Evolutionary conservation across 92 coral and sea anemone genomes (phyloP).

Genomic region (Epizoanthus illoricatus): DNA sequence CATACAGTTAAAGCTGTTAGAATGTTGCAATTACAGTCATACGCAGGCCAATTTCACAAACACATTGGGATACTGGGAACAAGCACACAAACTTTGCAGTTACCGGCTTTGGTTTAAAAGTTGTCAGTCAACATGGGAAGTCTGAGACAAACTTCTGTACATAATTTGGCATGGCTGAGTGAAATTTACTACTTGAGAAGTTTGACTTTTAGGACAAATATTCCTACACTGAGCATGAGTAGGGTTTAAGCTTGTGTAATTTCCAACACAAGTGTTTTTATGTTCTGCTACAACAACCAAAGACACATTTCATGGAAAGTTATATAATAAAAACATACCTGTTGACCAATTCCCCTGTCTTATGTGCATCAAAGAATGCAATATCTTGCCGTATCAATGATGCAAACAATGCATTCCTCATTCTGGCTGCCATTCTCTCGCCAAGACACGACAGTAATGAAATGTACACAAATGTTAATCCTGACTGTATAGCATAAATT

Average conservation of each 20-base stretch:
- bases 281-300: not conserved
- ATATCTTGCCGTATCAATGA: constrained; percentile 88
- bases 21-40: not conserved
- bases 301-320: not conserved
- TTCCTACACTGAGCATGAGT: too few species aligned
- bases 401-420: constrained; percentile 83
- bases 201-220: too few species aligned
- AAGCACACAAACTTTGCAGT: too few species aligned
- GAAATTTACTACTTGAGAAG: not conserved
- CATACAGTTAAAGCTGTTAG: not conserved
- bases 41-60: too few species aligned
- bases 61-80: too few species aligned
- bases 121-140: not conserved
- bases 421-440: constrained; percentile 89
- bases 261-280: not conserved
- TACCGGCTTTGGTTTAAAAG: not conserved
- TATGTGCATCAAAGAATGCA: constrained; percentile 96
- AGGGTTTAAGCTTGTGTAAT: too few species aligned
- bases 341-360: constrained; percentile 94
- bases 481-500: constrained; percentile 80
- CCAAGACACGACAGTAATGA: constrained; percentile 93
- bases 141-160: not conserved
- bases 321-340: constrained; percentile 53
- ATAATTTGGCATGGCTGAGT: not conserved
- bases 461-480: constrained; percentile 86